Percentiles rank a stretch among this genome's conserved stretches.
Evolutionary conservation across 2,888 invertebrate genomes (phyloP).

Genomic region (Nematopogon swammerdamellus): DNA sequence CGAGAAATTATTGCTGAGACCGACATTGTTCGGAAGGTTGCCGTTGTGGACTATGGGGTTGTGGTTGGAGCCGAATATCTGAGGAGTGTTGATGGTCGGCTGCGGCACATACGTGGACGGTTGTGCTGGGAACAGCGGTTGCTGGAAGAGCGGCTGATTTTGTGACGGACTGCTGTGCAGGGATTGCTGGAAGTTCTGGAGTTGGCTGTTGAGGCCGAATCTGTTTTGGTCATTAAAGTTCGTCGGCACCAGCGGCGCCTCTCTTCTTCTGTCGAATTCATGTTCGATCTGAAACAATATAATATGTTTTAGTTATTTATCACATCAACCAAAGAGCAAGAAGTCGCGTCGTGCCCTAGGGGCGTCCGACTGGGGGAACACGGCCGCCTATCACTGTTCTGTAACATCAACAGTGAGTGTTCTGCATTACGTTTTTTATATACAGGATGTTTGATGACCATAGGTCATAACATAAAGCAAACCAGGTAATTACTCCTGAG

Average conservation of each 20-base stretch:
- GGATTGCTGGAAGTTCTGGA: conserved; percentile 38
- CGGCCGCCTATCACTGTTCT: too few relatives aligned
- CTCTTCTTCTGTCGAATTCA: conserved; percentile 48
- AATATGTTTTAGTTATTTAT: neutral
- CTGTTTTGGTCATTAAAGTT: conserved; percentile 46
- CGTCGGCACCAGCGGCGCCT: conserved; percentile 31
- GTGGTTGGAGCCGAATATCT: conserved; percentile 19
- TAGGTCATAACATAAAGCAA: too few relatives aligned
- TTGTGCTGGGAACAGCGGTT: conserved; percentile 33
- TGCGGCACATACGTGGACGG: conserved; percentile 37
- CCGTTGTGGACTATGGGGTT: too few relatives aligned
- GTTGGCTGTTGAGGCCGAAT: conserved; percentile 40
- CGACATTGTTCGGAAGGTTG: too few relatives aligned
- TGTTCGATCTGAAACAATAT: conserved; percentile 43
- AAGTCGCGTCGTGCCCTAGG: too few relatives aligned
- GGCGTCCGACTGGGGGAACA: too few relatives aligned
- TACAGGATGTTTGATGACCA: too few relatives aligned
- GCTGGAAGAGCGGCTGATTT: conserved; percentile 17
- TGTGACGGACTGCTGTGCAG: conserved; percentile 27
- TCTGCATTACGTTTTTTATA: too few relatives aligned
- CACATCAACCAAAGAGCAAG: too few relatives aligned
- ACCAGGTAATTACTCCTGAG: too few relatives aligned
- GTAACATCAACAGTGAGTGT: too few relatives aligned
- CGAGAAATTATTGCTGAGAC: conserved; percentile 19
- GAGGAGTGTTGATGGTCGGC: conserved; percentile 20